Evolutionary conservation across 2,113 vertebrate species (phyloP).

Genomic region (Melanerpes formicivorus): DNA sequence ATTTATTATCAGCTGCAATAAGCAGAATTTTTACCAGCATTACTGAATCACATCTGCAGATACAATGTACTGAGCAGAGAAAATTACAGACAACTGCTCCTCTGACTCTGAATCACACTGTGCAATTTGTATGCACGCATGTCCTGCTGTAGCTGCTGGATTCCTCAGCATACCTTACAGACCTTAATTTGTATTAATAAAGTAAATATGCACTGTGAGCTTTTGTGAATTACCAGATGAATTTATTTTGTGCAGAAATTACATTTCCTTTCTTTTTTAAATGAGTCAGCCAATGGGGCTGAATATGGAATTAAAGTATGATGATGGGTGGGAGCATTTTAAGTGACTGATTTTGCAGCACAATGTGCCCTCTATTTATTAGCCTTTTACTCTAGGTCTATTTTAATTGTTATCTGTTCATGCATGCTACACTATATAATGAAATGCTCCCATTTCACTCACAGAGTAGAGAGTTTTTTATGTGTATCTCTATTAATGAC

Average conservation of each 20-base stretch:
- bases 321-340: slow-evolving; percentile 59
- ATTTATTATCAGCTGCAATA: slow-evolving; percentile 51
- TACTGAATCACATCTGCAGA: slow-evolving; percentile 13
- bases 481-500: slow-evolving; percentile 79
- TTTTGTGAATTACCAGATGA: slow-evolving; percentile 23
- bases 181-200: slow-evolving; percentile 12
- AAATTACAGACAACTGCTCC: slow-evolving; percentile 44
- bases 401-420: slow-evolving; percentile 82
- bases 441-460: slow-evolving; percentile 80
- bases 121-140: fast-evolving
- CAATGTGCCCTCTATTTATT: slow-evolving; percentile 74
- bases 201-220: slow-evolving; percentile 1
- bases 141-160: neutral
- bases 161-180: slow-evolving; percentile 25
- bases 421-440: slow-evolving; percentile 76
- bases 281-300: slow-evolving; percentile 5
- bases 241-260: slow-evolving; percentile 46
- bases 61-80: neutral
- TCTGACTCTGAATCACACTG: neutral
- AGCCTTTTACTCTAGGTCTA: slow-evolving; percentile 79
- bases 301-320: slow-evolving; percentile 44
- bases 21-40: slow-evolving; percentile 31
- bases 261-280: slow-evolving; percentile 55
- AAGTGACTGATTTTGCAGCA: slow-evolving; percentile 66
- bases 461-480: slow-evolving; percentile 69